Base-by-base conservation (phyloP, 1,140 invertebrate genomes). In the Zaprionus nigranus region DNA sequence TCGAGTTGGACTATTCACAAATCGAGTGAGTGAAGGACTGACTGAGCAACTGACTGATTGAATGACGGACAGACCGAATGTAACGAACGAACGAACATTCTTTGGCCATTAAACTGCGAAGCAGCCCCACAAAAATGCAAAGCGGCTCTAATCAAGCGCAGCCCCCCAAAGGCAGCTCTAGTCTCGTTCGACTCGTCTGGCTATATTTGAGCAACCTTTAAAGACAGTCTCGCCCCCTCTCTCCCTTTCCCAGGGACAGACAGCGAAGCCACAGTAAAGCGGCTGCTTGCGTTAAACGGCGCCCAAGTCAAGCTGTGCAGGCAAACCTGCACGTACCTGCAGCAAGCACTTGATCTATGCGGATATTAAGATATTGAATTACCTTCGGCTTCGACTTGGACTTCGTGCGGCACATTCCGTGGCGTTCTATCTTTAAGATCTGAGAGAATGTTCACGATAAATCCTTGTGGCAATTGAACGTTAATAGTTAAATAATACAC, bases 351-450 rank as follows among this genome's bases (percentile, higher is more conserved):
- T 88, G 84, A 88, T 88, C 84, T 88, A 88, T 88, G 84, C 85
- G 84, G 84, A 88, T 88, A 88, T 88, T 88, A 90, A 88, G 84
- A 88, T 88, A 88, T 88, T 88, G 85, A 88, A 88, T 88, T 88
- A 88, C 84, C 85, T 88, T 87, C 80, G 30, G 9, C 30, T 88
- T 83, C 66, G 62, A 69, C 75, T 65, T 61, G 53, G 51, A 28
- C 43, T 30, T 51, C 43, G 22, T 17, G 20, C 20, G 7, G 7
- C 7, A 26, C 69, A 76, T 76, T 72, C 74, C 74, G 40, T 11
- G 1, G 67, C 30, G 74, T 68, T 68, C 53, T 26, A 40, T 78
- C 58, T 61, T 77, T 64, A 62, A 80, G 74, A 75, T 62, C 75
- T 84, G 78, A 66, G 84, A 79, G 79, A 84, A 87, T 79, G 79